Base-by-base conservation (phyloP, 2,888 invertebrate species). In the Parnassius smintheus region DNA sequence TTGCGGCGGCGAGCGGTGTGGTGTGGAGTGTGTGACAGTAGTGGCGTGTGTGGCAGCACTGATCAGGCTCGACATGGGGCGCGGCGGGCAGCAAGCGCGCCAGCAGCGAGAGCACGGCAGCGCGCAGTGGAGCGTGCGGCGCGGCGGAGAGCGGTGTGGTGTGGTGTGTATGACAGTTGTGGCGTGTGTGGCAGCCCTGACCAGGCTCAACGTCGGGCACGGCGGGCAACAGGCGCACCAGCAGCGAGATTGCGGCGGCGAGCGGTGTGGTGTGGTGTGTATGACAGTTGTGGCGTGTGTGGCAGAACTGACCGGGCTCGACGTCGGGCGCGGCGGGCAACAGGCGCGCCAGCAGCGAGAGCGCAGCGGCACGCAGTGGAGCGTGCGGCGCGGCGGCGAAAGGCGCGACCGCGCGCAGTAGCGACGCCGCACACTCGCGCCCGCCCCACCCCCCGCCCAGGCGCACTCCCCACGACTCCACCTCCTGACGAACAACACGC, bases 301-400 rank as follows among this genome's bases (percentile, higher is more conserved):
- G 22, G 41, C 25, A 22, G 41, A 12, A 45, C 22, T 55, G 50
- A 85, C 89, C 89, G 1, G 89, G 85, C 8, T 70, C 68, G 25
- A 85, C 77, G 69, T 87, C 83, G 0, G 77, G 68, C 51, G 78
- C 84, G 49, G 86, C 84, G 48, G 90, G 90, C 77, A 89, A 78
- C 72, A 88, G 76, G 67, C 81, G 82, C 68, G 80, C 93, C 10
- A 98, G 92, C 72, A 87, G 92, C 58, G 93, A 89, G 72, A 97
- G 95, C 12, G 97, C 95, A 60, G 95, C 89, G 59, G 92, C 88
- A 46, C 98, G 93, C 64, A 96, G 93, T 69, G 93, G 74, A 18
- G 77, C 77, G 79, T 82, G 82, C 58, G 80, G 85, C 60, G 93
- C 86, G 71, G 93, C 93, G 64, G 78, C 77, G 75, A 93, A 79